Percentiles rank a stretch among this genome's conserved stretches.
Conservation (phyloP, 1,140 invertebrate species). For the Drosophila nikananu region DNA sequence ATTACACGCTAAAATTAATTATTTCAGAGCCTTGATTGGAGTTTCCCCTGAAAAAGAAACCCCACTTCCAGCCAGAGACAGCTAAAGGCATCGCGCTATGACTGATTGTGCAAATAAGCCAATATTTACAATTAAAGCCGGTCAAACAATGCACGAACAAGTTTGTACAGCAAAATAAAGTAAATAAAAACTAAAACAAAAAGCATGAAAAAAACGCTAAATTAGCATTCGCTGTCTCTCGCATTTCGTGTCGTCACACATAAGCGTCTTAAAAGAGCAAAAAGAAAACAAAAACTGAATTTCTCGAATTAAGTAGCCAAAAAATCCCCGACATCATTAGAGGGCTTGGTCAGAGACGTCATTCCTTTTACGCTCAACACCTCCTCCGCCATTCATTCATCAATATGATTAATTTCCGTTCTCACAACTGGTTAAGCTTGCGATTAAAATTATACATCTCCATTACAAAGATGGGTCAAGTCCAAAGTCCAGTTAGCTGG, state of each 20-base stretch:
- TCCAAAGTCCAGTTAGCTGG: background rate
- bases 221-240: constrained; percentile 25
- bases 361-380: constrained; percentile 37
- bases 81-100: constrained; percentile 19
- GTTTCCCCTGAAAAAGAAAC: constrained; percentile 38
- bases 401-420: constrained; percentile 43
- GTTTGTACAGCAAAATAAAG: constrained; percentile 34
- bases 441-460: background rate
- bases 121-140: constrained; percentile 50
- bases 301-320: constrained; percentile 50
- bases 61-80: constrained; percentile 4
- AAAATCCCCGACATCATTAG: constrained; percentile 49
- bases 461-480: constrained; percentile 31
- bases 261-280: constrained; percentile 36
- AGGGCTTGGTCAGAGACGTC: constrained; percentile 55
- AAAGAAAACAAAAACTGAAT: constrained; percentile 9
- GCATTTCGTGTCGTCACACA: constrained; percentile 45
- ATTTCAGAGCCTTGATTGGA: constrained; percentile 11
- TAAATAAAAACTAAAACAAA: constrained; percentile 32
- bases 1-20: constrained; percentile 16
- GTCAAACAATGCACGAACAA: constrained; percentile 37
- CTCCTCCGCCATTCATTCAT: constrained; percentile 39
- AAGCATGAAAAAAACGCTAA: background rate
- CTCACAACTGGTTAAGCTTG: constrained; percentile 10
- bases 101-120: constrained; percentile 40